phyloP scores from a whole-genome alignment of 2,113 vertebrate genomes.

The Pterocles orientalis region DNA sequence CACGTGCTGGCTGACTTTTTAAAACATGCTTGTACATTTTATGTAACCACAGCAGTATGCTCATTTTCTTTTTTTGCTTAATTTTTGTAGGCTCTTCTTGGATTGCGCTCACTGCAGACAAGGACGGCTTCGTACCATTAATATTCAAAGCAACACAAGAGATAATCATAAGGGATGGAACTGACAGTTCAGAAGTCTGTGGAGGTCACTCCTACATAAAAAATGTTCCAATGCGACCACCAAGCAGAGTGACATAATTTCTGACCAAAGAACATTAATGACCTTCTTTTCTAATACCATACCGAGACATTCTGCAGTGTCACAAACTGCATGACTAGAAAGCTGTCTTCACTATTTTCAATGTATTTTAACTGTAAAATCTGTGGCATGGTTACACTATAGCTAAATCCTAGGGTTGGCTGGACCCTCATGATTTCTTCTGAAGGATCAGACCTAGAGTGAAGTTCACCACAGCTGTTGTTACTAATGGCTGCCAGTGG shows the following conservation, averaged over 20 bases:
- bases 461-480: background rate
- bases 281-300: background rate
- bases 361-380: slow-evolving; percentile 10
- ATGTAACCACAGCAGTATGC: background rate
- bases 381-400: background rate
- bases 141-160: slow-evolving; percentile 86
- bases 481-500: background rate
- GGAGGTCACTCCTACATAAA: slow-evolving; percentile 34
- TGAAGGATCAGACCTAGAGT: background rate
- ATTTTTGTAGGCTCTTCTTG: slow-evolving; percentile 82
- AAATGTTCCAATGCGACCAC: slow-evolving; percentile 12
- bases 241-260: slow-evolving; percentile 61
- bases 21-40: background rate
- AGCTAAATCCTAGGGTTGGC: background rate
- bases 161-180: slow-evolving; percentile 85
- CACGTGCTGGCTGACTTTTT: background rate
- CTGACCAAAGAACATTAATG: background rate
- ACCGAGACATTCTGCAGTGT: background rate
- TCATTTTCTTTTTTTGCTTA: slow-evolving; percentile 2
- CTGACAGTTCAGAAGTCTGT: slow-evolving; percentile 52
- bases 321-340: background rate
- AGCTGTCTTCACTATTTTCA: background rate
- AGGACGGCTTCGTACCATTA: slow-evolving; percentile 88
- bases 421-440: background rate
- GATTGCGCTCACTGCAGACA: slow-evolving; percentile 87